These are phyloP conservation scores for Nipponacmea schrenckii DNA, from an alignment of 2,888 invertebrate genomes.

Conservation along the genomic window DNA sequence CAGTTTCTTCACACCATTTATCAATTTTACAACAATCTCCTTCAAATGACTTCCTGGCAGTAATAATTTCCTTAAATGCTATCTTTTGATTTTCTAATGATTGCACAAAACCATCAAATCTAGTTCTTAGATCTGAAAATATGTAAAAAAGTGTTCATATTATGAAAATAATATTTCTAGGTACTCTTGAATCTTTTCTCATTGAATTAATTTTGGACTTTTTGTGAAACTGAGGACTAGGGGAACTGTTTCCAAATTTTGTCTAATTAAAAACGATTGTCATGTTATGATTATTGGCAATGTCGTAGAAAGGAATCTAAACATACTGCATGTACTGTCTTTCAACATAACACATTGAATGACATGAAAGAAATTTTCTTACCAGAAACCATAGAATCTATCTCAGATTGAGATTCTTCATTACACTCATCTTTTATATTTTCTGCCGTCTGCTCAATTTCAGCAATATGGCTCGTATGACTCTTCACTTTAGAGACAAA, in stretches of 20 bases:
- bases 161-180: too few species aligned
- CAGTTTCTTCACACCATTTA: slow-evolving; percentile 90
- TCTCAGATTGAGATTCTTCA: slow-evolving; percentile 38
- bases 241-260: too few species aligned
- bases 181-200: too few species aligned
- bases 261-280: too few species aligned
- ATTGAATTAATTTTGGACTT: too few species aligned
- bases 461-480: slow-evolving; percentile 43
- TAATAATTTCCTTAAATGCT: slow-evolving; percentile 78
- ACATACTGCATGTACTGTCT: too few species aligned
- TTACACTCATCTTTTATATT: slow-evolving; percentile 40
- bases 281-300: too few species aligned
- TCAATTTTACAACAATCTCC: slow-evolving; percentile 82
- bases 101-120: slow-evolving; percentile 79
- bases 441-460: slow-evolving; percentile 35
- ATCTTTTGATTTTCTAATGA: slow-evolving; percentile 80
- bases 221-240: too few species aligned
- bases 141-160: too few species aligned
- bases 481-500: slow-evolving; percentile 79
- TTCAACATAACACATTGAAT: too few species aligned
- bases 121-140: slow-evolving; percentile 77
- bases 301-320: not conserved
- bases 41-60: slow-evolving; percentile 85
- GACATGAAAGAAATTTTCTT: too few species aligned
- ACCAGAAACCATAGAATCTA: slow-evolving; percentile 25